Percentiles rank a stretch among this genome's conserved stretches.
phyloP scores from a whole-genome alignment of 2,797 vertebrate genomes.

The Phoxinus dragarum region DNA sequence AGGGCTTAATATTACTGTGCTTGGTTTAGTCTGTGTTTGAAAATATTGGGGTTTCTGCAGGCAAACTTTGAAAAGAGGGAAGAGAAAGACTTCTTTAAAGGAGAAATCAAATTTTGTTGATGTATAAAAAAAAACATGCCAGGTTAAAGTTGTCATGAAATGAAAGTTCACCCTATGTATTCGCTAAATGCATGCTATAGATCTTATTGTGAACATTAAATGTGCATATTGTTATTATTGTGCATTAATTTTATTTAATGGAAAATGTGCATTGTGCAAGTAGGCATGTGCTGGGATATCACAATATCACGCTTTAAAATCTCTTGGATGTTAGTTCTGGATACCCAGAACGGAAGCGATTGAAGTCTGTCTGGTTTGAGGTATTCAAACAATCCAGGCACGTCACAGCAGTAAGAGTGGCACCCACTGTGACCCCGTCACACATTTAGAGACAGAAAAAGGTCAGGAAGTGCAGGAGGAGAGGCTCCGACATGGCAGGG shows the following conservation, averaged over 20 bases:
- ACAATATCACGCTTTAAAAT: neutral
- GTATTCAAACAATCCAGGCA: slow-evolving; percentile 17
- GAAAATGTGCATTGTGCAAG: neutral
- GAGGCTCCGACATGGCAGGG: slow-evolving; percentile 59
- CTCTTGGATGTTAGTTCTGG: slow-evolving; percentile 5
- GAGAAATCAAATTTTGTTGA: neutral
- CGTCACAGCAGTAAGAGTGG: slow-evolving; percentile 17
- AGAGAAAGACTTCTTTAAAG: neutral
- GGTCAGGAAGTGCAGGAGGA: slow-evolving; percentile 45
- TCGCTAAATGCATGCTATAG: neutral
- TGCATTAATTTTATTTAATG: neutral
- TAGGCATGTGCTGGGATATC: neutral
- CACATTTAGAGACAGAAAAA: slow-evolving; percentile 28
- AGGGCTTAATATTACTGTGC: neutral
- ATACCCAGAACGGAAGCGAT: neutral
- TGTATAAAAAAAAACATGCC: neutral
- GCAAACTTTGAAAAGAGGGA: neutral
- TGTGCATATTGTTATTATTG: too few species aligned
- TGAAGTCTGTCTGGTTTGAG: slow-evolving; percentile 5
- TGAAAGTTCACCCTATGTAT: neutral
- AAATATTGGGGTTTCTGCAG: neutral
- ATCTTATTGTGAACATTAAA: neutral
- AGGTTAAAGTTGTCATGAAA: neutral
- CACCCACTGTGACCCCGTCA: neutral
- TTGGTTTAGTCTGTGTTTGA: slow-evolving; percentile 23